Base-by-base conservation (phyloP, 2,113 vertebrate genomes). In the Phalacrocorax pelagicus region DNA sequence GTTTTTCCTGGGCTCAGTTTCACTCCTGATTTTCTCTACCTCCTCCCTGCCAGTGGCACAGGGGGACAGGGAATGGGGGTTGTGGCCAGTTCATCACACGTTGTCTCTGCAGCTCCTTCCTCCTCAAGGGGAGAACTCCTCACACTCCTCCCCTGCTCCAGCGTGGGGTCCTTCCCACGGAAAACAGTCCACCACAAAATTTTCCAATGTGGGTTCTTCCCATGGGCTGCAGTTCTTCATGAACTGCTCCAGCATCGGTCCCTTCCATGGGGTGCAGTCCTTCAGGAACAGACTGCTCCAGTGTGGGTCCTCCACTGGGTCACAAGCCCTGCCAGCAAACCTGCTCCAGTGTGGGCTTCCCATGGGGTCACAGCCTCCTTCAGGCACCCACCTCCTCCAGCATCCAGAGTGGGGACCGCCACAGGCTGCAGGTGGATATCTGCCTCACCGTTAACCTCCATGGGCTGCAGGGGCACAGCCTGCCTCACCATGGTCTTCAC, bases 1-100 rank as follows among this genome's bases (percentile, higher is more conserved):
- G 5, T 71, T 32, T 29, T 58, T 71, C 36, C 36, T 3, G 2
- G 30, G 18, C 19, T 71, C 11, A 42, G 4, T 7, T 83, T 83
- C 8, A 23, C 46, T 83, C 30, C 15, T 2, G 2, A 29, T n/a
- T 71, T 69, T 42, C 14, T 51, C 19, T 71, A 23, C 30, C 18
- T 61, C 9, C 14, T 59, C 18, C 22, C 9, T 5, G 13, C 1
- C 3, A 27, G n/a, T 4, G 6, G 12, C 2, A 0, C 22, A 40
- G 29, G 5, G 17, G 16, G 18, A 34, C 1, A 1, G 22, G 18
- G 23, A 61, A 42, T 22, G 29, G 23, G 6, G 3, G 7, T 34
- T 29, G 23, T 1, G 1, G 44, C 27, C 30, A 51, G 29, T n/a
- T 59, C 36, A 51, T 61, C 23, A 34, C 12, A 27, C 2, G 1